A percentile compares a stretch with the other conserved stretches of the same genome.
Evolutionary conservation across 2,113 vertebrate genomes (phyloP).

Genomic region (Ranitomeya imitator): DNA sequence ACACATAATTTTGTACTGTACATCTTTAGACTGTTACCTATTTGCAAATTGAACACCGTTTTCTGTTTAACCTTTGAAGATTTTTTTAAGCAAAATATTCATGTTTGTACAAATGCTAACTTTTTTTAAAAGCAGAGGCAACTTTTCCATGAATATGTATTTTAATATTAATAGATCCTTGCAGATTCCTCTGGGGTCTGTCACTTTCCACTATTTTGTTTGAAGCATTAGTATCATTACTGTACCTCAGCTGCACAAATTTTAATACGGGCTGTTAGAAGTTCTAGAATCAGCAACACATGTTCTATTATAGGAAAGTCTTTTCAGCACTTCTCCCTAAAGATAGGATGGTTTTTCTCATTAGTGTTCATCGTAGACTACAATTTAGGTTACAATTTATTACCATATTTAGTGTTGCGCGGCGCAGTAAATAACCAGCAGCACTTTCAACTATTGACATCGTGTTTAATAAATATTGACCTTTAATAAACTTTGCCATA

Average conservation of each 20-base stretch:
- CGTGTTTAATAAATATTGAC: neutral
- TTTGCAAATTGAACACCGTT: neutral
- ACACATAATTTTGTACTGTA: too few species aligned
- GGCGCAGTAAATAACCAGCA: neutral
- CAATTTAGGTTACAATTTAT: neutral
- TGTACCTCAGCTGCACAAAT: constrained; percentile 4
- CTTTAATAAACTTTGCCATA: neutral
- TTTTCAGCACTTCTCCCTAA: constrained; percentile 10
- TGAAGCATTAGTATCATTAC: constrained; percentile 47
- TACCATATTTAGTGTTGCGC: neutral
- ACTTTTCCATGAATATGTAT: constrained; percentile 43
- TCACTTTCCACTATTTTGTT: constrained; percentile 18
- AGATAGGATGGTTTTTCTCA: constrained; percentile 5
- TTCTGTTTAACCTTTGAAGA: neutral
- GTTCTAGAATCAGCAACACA: constrained; percentile 30
- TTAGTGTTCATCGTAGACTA: neutral
- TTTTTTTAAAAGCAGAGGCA: constrained; percentile 31
- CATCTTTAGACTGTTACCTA: neutral
- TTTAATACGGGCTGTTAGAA: constrained; percentile 32
- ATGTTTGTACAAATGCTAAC: constrained; percentile 22
- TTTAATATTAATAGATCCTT: constrained; percentile 40
- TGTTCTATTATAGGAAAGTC: neutral
- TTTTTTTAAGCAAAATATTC: neutral
- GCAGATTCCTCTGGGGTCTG: constrained; percentile 37
- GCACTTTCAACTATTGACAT: neutral